Evolutionary conservation across 2,888 invertebrate species (phyloP), one percentile per base, ranked within the genome.

Genomic region (Ornithoptera alexandrae): DNA sequence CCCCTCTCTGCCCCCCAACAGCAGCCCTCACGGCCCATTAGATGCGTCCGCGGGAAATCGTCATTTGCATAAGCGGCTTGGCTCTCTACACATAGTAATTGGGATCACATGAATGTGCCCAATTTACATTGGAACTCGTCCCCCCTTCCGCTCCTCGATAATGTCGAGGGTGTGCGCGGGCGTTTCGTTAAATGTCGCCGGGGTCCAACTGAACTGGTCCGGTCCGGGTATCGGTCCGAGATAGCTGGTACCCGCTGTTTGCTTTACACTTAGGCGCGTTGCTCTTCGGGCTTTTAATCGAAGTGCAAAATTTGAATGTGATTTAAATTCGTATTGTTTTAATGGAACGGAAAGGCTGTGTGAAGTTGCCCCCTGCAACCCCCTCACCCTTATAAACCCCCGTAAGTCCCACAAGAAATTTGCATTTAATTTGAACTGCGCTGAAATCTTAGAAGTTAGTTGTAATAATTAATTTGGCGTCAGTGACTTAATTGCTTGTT

Each of bases 51-150:
- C 90, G 88, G 86, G 86, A 87, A 88, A 87, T 87, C 88, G 86
- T 86, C 88, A 92, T 92, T 92, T 92, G 91, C 92, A 92, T 92
- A 92, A 92, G 89, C 92, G 91, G 91, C 90, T 91, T 88, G 87
- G 85, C 84, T 86, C 88, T 86, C 87, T 86, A 87, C 89, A 88
- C 89, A 86, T 86, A 85, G 90, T 92, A 91, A 90, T 92, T 91
- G 90, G 88, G 88, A 90, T 89, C 90, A 88, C 88, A 85, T 84
- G 84, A 76, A 77, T 80, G 79, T 78, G 82, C 79, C 92, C 87
- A 86, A 75, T 79, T 72, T 84, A 78, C 73, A 73, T 74, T 79
- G 89, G 81, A 74, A 84, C 79, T 67, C 72, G 74, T 71, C 72
- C 73, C 77, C 78, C 75, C 77, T 70, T 74, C 74, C 74, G 72